Evolutionary conservation across 2,797 vertebrate species (phyloP).

Genomic region (Hippoglossus hippoglossus): DNA sequence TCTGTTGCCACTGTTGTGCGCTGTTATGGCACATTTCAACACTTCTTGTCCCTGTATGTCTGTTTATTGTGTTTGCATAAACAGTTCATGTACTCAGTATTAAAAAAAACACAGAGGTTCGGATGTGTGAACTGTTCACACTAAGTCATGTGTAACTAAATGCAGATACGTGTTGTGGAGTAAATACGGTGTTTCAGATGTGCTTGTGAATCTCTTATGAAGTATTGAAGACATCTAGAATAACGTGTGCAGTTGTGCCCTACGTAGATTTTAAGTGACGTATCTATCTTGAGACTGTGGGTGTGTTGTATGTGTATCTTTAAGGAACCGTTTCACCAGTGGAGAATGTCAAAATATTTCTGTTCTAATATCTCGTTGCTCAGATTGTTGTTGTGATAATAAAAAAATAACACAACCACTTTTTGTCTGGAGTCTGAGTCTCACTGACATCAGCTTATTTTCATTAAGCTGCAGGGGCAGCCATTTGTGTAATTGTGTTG

Average conservation of each 20-base stretch:
- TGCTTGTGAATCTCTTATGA: slow-evolving; percentile 45
- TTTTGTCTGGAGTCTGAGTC: slow-evolving; percentile 29
- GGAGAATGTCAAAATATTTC: slow-evolving; percentile 47
- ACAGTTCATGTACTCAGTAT: slow-evolving; percentile 40
- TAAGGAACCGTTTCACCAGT: slow-evolving; percentile 42
- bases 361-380: slow-evolving; percentile 52
- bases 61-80: slow-evolving; percentile 46
- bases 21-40: slow-evolving; percentile 42
- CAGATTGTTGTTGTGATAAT: slow-evolving; percentile 68
- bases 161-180: slow-evolving; percentile 55
- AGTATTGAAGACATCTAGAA: slow-evolving; percentile 39
- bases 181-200: slow-evolving; percentile 51
- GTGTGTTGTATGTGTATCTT: slow-evolving; percentile 50
- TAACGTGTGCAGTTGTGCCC: slow-evolving; percentile 43
- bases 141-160: slow-evolving; percentile 56
- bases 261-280: slow-evolving; percentile 52
- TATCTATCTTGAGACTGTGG: slow-evolving; percentile 52
- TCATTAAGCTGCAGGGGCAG: not conserved
- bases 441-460: not conserved
- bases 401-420: slow-evolving; percentile 63
- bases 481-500: not conserved
- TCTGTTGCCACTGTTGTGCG: slow-evolving; percentile 5
- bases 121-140: slow-evolving; percentile 37
- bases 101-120: not conserved
- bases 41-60: slow-evolving; percentile 33